phyloP scores from a whole-genome alignment of 1,140 invertebrate genomes.

The Musca vetustissima region DNA sequence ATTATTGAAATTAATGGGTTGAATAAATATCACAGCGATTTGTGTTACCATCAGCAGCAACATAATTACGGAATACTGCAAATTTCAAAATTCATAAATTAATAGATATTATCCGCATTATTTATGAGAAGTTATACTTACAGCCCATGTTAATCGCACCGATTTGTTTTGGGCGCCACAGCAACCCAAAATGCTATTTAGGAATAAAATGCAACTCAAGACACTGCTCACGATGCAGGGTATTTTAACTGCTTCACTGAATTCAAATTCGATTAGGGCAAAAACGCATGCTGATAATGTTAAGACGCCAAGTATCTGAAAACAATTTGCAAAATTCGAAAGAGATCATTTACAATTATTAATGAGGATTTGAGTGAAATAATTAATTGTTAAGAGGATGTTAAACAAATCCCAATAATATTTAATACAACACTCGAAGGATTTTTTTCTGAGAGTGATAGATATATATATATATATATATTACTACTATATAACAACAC shows the following conservation, averaged over 20 bases:
- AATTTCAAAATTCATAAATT: neutral
- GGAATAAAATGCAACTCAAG: conserved; percentile 40
- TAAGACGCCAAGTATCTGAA: conserved; percentile 42
- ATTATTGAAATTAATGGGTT: conserved; percentile 42
- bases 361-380: too few relatives aligned
- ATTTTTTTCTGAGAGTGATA: too few relatives aligned
- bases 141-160: conserved; percentile 45
- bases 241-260: conserved; percentile 39
- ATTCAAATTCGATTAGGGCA: conserved; percentile 35
- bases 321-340: conserved; percentile 5
- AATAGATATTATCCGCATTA: neutral
- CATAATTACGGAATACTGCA: conserved; percentile 42
- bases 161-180: conserved; percentile 39
- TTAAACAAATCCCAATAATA: too few relatives aligned
- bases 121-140: conserved; percentile 33
- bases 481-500: too few relatives aligned
- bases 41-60: conserved; percentile 42
- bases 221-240: conserved; percentile 48
- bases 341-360: too few relatives aligned
- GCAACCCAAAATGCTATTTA: conserved; percentile 45
- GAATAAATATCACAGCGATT: conserved; percentile 48
- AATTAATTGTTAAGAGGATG: too few relatives aligned
- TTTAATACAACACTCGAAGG: too few relatives aligned
- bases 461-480: too few relatives aligned
- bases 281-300: conserved; percentile 44